Conservation (phyloP, 2,113 vertebrate species). For the Coregonus clupeaformis region DNA sequence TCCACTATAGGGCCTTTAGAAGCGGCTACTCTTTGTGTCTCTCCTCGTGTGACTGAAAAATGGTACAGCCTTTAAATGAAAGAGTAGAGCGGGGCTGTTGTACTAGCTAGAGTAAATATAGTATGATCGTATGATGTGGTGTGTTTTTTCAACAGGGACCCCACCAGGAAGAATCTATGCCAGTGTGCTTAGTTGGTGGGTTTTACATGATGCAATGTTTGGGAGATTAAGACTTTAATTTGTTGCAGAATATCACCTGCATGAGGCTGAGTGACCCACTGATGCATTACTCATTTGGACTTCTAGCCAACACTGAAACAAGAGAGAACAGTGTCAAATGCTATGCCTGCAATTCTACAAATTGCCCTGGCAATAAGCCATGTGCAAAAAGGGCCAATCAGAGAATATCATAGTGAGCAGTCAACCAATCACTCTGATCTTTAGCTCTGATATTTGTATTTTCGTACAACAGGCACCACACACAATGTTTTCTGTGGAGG, state of each 20-base stretch:
- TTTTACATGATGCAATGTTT: neutral
- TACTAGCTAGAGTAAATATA: slow-evolving; percentile 16
- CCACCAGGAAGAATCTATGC: slow-evolving; percentile 24
- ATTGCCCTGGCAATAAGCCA: neutral
- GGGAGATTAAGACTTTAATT: neutral
- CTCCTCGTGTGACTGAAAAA: slow-evolving; percentile 64
- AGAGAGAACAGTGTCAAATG: neutral
- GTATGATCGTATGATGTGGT: slow-evolving; percentile 32
- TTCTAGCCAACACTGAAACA: neutral
- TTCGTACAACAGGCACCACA: neutral
- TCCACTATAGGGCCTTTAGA: slow-evolving; percentile 67
- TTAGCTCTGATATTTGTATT: too few relatives aligned
- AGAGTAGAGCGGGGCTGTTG: slow-evolving; percentile 40
- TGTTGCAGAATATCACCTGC: neutral
- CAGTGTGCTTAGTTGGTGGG: neutral
- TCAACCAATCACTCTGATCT: neutral
- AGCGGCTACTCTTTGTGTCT: slow-evolving; percentile 66
- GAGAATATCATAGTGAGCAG: neutral
- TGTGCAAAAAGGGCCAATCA: neutral
- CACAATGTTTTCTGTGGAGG: neutral
- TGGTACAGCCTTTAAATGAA: slow-evolving; percentile 45
- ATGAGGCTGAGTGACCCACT: neutral
- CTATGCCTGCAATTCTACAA: neutral
- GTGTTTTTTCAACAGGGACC: slow-evolving; percentile 43
- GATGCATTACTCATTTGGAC: neutral